Evolutionary conservation across 1,140 invertebrate species (phyloP).

Genomic region (Aphaenogaster rudis): DNA sequence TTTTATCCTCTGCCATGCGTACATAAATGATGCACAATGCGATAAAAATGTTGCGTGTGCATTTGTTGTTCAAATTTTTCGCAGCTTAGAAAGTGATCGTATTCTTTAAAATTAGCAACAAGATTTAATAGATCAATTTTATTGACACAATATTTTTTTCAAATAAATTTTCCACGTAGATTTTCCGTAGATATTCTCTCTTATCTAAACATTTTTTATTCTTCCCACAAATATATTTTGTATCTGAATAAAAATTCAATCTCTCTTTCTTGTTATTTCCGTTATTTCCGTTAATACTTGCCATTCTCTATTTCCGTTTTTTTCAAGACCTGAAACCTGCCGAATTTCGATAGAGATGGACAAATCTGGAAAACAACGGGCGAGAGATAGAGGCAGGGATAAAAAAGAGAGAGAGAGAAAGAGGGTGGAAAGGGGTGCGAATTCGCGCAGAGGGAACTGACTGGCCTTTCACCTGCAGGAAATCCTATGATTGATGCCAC

Average conservation of each 20-base stretch:
- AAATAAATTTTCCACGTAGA: background rate
- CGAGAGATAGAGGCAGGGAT: background rate
- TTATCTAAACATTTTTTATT: slow-evolving; percentile 29
- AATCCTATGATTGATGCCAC: slow-evolving; percentile 71
- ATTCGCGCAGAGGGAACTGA: slow-evolving; percentile 4
- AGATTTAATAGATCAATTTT: background rate
- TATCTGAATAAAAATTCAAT: slow-evolving; percentile 35
- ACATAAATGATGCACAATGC: slow-evolving; percentile 4
- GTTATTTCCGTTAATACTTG: slow-evolving; percentile 14
- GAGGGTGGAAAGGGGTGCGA: background rate
- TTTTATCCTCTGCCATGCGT: slow-evolving; percentile 17
- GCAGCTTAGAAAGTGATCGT: background rate
- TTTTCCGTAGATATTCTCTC: background rate
- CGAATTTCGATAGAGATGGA: slow-evolving; percentile 5
- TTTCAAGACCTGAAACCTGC: background rate
- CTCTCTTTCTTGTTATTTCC: background rate
- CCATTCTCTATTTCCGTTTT: slow-evolving; percentile 24
- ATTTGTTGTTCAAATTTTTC: background rate
- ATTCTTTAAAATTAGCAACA: background rate
- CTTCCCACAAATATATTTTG: background rate
- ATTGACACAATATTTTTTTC: background rate
- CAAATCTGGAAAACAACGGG: background rate
- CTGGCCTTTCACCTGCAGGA: slow-evolving; percentile 67
- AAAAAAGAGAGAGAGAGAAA: no score
- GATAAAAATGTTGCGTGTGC: background rate